phyloP scores from a whole-genome alignment of 2,888 invertebrate species.

The Sarcophaga subvicina region DNA sequence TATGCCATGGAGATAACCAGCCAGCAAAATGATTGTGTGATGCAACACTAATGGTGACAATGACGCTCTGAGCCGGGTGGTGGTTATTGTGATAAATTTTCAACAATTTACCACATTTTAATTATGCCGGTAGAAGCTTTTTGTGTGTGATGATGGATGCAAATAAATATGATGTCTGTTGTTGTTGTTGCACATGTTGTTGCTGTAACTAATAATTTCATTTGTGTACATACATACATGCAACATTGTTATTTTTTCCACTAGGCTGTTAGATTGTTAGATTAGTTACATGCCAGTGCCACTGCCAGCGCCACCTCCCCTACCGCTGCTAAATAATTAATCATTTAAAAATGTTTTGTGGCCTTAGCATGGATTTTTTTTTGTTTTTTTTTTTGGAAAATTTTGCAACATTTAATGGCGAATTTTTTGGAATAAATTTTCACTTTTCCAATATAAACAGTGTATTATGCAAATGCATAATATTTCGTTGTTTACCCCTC shows the following conservation, averaged over 20 bases:
- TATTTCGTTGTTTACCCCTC: not conserved
- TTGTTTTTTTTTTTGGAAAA: conserved; percentile 36
- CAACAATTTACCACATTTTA: conserved; percentile 68
- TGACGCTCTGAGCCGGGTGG: not conserved
- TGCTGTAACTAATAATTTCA: conserved; percentile 10
- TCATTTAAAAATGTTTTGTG: conserved; percentile 59
- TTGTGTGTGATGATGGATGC: conserved; percentile 26
- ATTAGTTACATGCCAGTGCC: too few relatives aligned
- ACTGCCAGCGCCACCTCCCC: not conserved
- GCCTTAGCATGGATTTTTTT: conserved; percentile 37
- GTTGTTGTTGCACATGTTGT: conserved; percentile 11
- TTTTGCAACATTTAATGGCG: conserved; percentile 45
- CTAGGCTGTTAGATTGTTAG: conserved; percentile 9
- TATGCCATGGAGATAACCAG: not conserved
- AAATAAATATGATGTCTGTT: conserved; percentile 2
- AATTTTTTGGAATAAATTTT: conserved; percentile 28
- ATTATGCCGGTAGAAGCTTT: conserved; percentile 53
- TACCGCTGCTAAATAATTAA: conserved; percentile 62
- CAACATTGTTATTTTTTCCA: conserved; percentile 6
- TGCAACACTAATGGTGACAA: conserved; percentile 17
- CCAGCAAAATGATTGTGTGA: not conserved
- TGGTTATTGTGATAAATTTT: conserved; percentile 61
- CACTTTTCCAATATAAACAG: conserved; percentile 43
- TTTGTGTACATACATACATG: conserved; percentile 22
- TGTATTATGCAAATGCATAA: conserved; percentile 56